A percentile compares a stretch with the other conserved stretches of the same genome.
phyloP scores from a whole-genome alignment of 2,888 invertebrate genomes.

The Cyrtodaria siliqua region DNA sequence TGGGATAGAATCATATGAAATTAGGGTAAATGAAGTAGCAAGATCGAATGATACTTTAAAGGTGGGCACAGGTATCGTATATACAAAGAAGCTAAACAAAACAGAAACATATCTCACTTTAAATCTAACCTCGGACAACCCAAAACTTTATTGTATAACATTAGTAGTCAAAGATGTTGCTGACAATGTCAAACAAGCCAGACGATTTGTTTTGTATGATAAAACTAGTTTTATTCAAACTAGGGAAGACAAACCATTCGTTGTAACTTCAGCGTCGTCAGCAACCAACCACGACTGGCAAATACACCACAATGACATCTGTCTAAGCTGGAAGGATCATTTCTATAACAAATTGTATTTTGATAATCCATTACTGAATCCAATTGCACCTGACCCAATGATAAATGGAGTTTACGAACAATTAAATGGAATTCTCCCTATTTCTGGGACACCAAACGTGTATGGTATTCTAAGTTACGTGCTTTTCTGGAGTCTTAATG shows the following conservation, averaged over 20 bases:
- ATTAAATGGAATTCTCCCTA: slow-evolving; percentile 35
- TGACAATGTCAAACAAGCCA: slow-evolving; percentile 36
- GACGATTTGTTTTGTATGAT: slow-evolving; percentile 57
- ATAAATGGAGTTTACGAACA: slow-evolving; percentile 55
- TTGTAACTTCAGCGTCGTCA: slow-evolving; percentile 34
- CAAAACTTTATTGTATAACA: no score
- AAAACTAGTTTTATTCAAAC: slow-evolving; percentile 41
- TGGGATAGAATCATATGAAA: slow-evolving; percentile 4
- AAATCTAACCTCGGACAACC: no score
- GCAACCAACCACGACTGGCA: slow-evolving; percentile 54
- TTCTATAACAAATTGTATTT: slow-evolving; percentile 44
- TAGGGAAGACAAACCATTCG: slow-evolving; percentile 8
- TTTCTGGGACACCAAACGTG: slow-evolving; percentile 59
- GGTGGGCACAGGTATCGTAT: background rate
- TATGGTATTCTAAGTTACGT: slow-evolving; percentile 46
- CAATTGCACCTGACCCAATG: slow-evolving; percentile 14
- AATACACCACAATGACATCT: slow-evolving; percentile 41
- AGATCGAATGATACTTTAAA: background rate
- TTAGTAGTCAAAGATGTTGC: slow-evolving; percentile 51
- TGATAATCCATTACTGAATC: slow-evolving; percentile 29
- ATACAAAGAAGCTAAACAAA: no score
- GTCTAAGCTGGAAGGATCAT: slow-evolving; percentile 48
- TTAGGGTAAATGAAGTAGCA: slow-evolving; percentile 1
- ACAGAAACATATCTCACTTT: no score
- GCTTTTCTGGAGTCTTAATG: slow-evolving; percentile 14